phyloP scores from a whole-genome alignment of 1,140 invertebrate species.

The Whitmania pigra region DNA sequence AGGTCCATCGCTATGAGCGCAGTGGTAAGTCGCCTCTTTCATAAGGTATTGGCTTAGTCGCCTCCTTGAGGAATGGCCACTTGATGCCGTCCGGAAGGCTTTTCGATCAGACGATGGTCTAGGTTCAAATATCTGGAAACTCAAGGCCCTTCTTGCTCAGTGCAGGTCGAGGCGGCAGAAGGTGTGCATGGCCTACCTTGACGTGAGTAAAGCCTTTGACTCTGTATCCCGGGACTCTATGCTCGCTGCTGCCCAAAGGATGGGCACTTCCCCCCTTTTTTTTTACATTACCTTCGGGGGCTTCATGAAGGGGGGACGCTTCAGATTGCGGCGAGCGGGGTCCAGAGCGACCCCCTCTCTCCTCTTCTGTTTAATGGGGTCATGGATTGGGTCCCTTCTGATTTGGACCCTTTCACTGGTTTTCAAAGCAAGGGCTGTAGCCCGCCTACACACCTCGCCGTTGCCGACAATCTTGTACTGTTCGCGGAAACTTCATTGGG shows the following conservation, averaged over 20 bases:
- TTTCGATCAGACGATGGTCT: neutral
- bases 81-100: neutral
- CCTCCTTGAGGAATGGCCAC: neutral
- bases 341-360: conserved; percentile 14
- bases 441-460: no score
- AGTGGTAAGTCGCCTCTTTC: no score
- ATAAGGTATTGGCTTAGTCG: conserved; percentile 1
- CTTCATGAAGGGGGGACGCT: neutral
- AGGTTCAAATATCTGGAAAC: neutral
- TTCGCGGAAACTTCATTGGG: neutral
- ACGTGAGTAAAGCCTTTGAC: conserved; percentile 3
- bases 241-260: no score
- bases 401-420: neutral
- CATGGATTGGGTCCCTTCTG: neutral
- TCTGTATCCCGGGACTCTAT: neutral
- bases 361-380: conserved; percentile 12
- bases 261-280: neutral
- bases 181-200: neutral
- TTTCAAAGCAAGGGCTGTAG: no score
- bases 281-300: neutral
- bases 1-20: no score
- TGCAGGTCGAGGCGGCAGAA: neutral
- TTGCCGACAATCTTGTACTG: conserved; percentile 10
- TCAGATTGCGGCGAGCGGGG: neutral
- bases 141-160: neutral